phyloP scores from a whole-genome alignment of 2,113 vertebrate genomes.

The Elachura formosa region DNA sequence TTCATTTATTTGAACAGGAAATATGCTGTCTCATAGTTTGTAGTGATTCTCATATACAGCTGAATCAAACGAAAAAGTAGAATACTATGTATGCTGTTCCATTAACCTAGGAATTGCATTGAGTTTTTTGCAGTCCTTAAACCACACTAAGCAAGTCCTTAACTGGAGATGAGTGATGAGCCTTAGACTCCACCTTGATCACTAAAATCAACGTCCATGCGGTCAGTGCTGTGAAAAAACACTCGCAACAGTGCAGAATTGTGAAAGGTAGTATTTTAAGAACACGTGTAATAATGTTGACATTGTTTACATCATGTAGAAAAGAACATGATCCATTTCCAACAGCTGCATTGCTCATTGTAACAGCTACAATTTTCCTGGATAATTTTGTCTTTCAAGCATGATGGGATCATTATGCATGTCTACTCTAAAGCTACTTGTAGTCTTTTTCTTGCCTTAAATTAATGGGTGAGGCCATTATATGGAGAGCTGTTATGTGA shows the following conservation, averaged over 20 bases:
- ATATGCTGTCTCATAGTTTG: not conserved
- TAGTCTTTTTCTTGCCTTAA: not conserved
- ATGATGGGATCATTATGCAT: not conserved
- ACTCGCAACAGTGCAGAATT: not conserved
- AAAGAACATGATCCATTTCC: not conserved
- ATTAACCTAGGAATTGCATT: not conserved
- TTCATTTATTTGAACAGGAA: not conserved
- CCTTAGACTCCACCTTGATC: not conserved
- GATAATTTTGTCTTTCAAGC: not conserved
- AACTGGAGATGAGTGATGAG: not conserved
- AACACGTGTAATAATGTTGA: not conserved
- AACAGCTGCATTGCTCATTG: not conserved
- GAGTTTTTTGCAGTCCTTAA: not conserved
- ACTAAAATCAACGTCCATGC: not conserved
- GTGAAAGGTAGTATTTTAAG: not conserved
- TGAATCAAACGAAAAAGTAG: not conserved
- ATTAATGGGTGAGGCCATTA: not conserved
- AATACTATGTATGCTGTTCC: not conserved
- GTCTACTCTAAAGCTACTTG: not conserved
- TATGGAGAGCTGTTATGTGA: not conserved
- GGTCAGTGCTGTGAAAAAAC: not conserved
- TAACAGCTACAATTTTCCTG: not conserved
- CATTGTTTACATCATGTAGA: not conserved
- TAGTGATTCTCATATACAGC: not conserved
- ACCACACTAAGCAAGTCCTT: not conserved